Percentiles rank a stretch among this genome's conserved stretches.
phyloP scores from a whole-genome alignment of 2,888 invertebrate genomes.

The Stenodera caucasica region DNA sequence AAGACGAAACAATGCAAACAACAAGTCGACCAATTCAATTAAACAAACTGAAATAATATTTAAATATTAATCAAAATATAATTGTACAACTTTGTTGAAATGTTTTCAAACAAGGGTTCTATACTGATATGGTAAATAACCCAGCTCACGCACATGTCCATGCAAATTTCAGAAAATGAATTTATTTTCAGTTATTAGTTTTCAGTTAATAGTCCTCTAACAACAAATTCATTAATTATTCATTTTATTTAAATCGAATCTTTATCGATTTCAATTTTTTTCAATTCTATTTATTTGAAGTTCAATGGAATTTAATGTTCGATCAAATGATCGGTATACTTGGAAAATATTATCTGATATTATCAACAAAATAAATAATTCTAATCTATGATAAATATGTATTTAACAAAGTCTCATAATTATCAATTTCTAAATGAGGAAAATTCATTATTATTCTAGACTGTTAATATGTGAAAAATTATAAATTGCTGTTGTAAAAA shows the following conservation, averaged over 20 bases:
- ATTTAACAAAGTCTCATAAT: not conserved
- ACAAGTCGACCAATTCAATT: constrained; percentile 3
- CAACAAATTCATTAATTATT: no score
- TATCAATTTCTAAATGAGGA: not conserved
- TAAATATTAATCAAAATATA: constrained; percentile 9
- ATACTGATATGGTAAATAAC: constrained; percentile 42
- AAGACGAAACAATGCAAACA: constrained; percentile 37
- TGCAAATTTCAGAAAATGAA: constrained; percentile 46
- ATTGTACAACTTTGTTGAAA: constrained; percentile 28
- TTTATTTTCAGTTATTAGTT: constrained; percentile 41
- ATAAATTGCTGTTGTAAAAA: no score
- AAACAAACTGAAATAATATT: not conserved
- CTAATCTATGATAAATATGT: not conserved
- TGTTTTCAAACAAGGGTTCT: constrained; percentile 22
- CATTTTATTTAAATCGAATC: no score
- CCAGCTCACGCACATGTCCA: constrained; percentile 42
- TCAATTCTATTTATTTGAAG: no score
- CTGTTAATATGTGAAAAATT: no score
- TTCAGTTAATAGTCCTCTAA: constrained; percentile 31
- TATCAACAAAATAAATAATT: not conserved
- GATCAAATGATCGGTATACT: not conserved
- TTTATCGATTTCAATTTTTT: no score
- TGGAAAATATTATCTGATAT: not conserved
- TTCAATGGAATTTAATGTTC: not conserved
- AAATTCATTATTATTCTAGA: no score